Evolutionary conservation across 2,888 invertebrate species (phyloP).

Genomic region (Drosophila sordidapex): DNA sequence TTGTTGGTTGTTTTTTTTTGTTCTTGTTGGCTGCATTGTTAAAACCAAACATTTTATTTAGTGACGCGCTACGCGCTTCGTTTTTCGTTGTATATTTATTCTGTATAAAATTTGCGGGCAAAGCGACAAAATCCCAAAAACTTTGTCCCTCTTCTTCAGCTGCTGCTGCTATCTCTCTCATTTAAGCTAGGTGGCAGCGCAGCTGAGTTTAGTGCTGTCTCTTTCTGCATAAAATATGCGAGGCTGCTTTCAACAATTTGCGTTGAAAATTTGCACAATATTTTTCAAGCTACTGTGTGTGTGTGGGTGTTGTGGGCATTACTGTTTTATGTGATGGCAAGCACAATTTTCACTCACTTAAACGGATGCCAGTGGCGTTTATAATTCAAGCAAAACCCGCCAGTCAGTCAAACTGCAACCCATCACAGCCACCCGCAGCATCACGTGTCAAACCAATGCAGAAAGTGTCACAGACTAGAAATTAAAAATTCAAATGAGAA

Average conservation of each 20-base stretch:
- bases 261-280: constrained; percentile 74
- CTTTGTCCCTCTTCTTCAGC: not conserved
- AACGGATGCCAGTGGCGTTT: constrained; percentile 64
- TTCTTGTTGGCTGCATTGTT: constrained; percentile 49
- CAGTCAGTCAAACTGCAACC: not conserved
- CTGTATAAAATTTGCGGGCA: constrained; percentile 65
- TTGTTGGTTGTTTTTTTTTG: not conserved
- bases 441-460: constrained; percentile 71
- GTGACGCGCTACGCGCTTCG: constrained; percentile 36
- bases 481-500: constrained; percentile 77
- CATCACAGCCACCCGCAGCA: not conserved
- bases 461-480: constrained; percentile 65
- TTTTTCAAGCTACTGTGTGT: constrained; percentile 35
- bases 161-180: not conserved
- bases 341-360: constrained; percentile 73
- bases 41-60: constrained; percentile 66
- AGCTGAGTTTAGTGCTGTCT: constrained; percentile 14
- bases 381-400: constrained; percentile 15
- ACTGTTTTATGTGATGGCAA: constrained; percentile 55
- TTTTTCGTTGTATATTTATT: constrained; percentile 29
- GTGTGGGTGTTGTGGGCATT: constrained; percentile 5
- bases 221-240: constrained; percentile 56
- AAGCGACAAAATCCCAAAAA: constrained; percentile 27
- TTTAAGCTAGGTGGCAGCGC: not conserved
- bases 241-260: constrained; percentile 70